A percentile compares a stretch with the other conserved stretches of the same genome.
Evolutionary conservation across 1,140 invertebrate species (phyloP).

Genomic region (Pseudomyrmex pallidus): DNA sequence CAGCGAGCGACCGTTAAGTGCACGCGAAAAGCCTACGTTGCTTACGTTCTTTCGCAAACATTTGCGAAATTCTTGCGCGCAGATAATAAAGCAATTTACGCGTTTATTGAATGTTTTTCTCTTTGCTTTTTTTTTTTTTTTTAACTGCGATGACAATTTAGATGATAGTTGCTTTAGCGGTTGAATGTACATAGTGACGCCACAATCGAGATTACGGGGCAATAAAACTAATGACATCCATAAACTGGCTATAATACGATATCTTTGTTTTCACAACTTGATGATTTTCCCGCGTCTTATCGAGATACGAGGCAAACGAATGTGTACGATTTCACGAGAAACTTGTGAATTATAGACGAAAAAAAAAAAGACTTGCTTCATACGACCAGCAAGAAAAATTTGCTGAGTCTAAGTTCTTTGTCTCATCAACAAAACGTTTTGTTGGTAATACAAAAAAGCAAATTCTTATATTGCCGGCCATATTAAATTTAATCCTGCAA

Average conservation of each 20-base stretch:
- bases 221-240: conserved; percentile 2
- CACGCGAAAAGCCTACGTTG: neutral
- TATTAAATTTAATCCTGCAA: too few species aligned
- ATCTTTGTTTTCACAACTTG: neutral
- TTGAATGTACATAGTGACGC: neutral
- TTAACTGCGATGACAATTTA: neutral
- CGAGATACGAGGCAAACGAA: neutral
- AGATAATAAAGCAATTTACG: conserved; percentile 3
- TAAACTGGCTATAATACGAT: neutral
- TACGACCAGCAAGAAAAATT: neutral
- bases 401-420: too few species aligned
- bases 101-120: neutral
- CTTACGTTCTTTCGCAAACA: neutral
- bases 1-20: too few species aligned
- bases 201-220: neutral
- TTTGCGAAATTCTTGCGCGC: conserved; percentile 12
- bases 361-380: too few species aligned
- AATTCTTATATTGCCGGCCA: too few species aligned
- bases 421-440: too few species aligned
- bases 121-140: neutral
- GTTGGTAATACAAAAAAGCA: neutral
- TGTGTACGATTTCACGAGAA: neutral
- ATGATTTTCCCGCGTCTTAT: neutral
- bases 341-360: neutral
- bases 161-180: neutral